Conservation (phyloP, 2,113 vertebrate genomes). For the Zeus faber region DNA sequence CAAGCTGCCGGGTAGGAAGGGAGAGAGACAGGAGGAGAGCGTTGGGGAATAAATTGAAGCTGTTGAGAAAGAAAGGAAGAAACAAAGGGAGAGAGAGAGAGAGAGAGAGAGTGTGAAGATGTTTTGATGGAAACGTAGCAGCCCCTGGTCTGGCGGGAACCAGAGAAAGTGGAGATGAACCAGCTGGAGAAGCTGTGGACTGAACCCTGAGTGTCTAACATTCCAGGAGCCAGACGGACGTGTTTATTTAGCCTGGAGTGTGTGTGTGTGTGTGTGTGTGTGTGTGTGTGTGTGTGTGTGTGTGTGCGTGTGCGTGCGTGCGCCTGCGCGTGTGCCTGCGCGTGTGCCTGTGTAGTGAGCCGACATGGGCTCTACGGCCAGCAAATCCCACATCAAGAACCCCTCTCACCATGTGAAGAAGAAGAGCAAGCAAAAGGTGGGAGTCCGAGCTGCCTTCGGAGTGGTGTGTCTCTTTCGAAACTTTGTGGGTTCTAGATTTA, state of each 20-base stretch:
- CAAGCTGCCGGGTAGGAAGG: no score
- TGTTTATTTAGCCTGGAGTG: not conserved
- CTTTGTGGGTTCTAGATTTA: no score
- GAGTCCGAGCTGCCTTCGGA: no score
- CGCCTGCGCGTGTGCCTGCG: no score
- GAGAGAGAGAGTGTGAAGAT: not conserved
- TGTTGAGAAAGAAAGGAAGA: not conserved
- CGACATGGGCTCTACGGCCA: conserved; percentile 51
- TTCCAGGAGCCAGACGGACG: not conserved
- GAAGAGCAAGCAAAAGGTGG: conserved; percentile 53
- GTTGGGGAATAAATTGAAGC: no score
- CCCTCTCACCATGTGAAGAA: conserved; percentile 26
- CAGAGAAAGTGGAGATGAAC: no score
- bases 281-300: conserved; percentile 6
- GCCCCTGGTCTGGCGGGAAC: no score
- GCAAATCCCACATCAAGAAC: conserved; percentile 34
- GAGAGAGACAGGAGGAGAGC: not conserved
- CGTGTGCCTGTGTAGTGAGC: not conserved
- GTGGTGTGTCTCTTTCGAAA: no score
- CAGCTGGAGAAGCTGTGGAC: no score
- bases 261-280: not conserved
- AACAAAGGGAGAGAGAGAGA: not conserved
- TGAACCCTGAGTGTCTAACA: no score
- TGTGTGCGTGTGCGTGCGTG: conserved; percentile 1
- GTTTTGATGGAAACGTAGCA: no score